Evolutionary conservation across 2,888 invertebrate species (phyloP).

Genomic region (Thereva nobilitata): DNA sequence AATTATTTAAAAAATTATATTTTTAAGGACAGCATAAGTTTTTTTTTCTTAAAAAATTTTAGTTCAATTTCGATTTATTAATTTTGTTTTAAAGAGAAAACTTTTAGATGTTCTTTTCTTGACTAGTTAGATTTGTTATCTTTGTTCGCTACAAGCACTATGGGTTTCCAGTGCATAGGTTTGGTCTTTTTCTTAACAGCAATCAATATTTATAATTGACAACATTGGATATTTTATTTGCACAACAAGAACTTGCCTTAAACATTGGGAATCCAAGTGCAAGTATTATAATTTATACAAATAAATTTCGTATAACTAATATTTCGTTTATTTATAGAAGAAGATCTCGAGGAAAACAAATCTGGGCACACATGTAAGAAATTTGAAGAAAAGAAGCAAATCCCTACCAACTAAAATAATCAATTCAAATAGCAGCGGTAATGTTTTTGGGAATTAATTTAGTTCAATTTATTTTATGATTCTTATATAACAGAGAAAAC

Average conservation of each 20-base stretch:
- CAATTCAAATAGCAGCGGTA: neutral
- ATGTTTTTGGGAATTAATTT: no score
- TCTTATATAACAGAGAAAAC: no score
- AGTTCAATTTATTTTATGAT: no score
- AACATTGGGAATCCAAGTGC: conserved; percentile 38
- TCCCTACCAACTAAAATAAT: neutral
- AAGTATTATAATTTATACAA: conserved; percentile 5
- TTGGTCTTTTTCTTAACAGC: conserved; percentile 13
- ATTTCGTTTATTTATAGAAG: neutral
- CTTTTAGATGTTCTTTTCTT: no score
- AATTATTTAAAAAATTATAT: conserved; percentile 1
- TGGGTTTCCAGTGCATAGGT: conserved; percentile 38
- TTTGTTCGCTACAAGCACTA: conserved; percentile 18
- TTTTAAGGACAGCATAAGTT: neutral
- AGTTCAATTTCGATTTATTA: no score
- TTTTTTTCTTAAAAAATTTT: neutral
- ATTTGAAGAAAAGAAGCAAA: neutral
- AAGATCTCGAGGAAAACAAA: neutral
- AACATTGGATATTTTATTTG: neutral
- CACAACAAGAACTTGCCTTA: conserved; percentile 26
- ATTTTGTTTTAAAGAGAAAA: no score
- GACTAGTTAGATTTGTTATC: neutral
- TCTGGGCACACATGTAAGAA: neutral
- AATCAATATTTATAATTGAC: neutral
- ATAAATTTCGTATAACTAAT: neutral